Evolutionary conservation across 2,888 invertebrate genomes (phyloP).

Genomic region (Acanthosepion esculentum): DNA sequence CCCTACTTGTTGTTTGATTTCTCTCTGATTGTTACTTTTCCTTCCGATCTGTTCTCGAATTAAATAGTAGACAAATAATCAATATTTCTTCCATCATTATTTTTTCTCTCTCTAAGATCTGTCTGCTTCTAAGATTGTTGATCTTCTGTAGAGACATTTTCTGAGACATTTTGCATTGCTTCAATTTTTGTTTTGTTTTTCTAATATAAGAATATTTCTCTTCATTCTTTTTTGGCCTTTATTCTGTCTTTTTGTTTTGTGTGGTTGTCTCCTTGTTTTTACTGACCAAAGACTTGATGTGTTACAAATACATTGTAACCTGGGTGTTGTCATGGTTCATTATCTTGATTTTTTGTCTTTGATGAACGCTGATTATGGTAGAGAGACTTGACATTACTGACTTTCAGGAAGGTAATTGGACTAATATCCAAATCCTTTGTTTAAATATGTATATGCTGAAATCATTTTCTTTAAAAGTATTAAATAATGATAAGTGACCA

Average conservation of each 20-base stretch:
- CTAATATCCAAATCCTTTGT: background rate
- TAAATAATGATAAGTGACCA: background rate
- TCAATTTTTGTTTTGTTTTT: background rate
- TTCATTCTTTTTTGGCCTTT: background rate
- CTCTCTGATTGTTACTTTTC: background rate
- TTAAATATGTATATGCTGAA: background rate
- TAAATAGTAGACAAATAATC: background rate
- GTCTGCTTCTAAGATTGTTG: slow-evolving; percentile 11
- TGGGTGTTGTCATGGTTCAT: background rate
- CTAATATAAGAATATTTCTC: background rate
- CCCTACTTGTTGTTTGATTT: background rate
- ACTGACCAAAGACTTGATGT: background rate
- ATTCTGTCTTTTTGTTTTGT: background rate
- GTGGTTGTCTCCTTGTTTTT: background rate
- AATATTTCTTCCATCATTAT: background rate
- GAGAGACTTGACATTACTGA: background rate
- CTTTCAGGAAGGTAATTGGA: background rate
- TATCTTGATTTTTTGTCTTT: background rate
- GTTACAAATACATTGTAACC: slow-evolving; percentile 6
- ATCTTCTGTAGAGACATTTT: background rate
- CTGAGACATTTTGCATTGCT: background rate
- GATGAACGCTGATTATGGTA: background rate
- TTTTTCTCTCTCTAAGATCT: background rate
- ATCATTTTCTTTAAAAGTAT: too few species aligned
- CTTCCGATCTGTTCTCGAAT: background rate